These are phyloP conservation scores for Paragorgia papillata DNA, from an alignment of 92 coral and sea anemone species.

Conservation along the genomic window DNA sequence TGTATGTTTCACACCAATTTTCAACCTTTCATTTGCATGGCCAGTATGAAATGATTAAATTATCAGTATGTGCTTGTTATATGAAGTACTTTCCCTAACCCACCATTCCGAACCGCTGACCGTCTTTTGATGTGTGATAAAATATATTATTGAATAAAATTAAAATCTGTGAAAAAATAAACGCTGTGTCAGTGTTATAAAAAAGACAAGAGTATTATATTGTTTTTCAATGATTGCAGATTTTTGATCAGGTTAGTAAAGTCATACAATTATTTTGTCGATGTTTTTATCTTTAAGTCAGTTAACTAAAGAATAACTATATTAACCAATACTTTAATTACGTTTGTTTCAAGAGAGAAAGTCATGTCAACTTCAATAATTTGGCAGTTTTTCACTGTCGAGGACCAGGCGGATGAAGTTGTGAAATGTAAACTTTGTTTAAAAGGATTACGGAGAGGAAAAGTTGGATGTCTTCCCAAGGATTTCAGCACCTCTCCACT, in stretches of 20 bases:
- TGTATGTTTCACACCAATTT: no score
- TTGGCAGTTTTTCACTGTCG: slow-evolving; percentile 36
- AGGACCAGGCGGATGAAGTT: slow-evolving; percentile 13
- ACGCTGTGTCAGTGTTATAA: slow-evolving; percentile 20
- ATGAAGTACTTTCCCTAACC: slow-evolving; percentile 20
- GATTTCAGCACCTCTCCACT: slow-evolving; percentile 34
- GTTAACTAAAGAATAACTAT: background rate
- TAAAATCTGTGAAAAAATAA: background rate
- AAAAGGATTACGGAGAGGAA: slow-evolving; percentile 32
- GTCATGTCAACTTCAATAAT: slow-evolving; percentile 22
- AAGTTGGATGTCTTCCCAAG: slow-evolving; percentile 32
- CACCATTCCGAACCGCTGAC: slow-evolving; percentile 21
- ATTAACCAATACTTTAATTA: slow-evolving; percentile 2
- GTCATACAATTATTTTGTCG: slow-evolving; percentile 10
- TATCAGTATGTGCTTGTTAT: slow-evolving; percentile 22
- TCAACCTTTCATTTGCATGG: no score
- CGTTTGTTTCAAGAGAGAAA: no score
- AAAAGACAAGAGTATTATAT: slow-evolving; percentile 17
- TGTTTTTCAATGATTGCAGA: slow-evolving; percentile 14
- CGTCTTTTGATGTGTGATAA: slow-evolving; percentile 7
- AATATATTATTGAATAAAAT: background rate
- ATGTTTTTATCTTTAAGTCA: slow-evolving; percentile 1
- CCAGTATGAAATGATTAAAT: slow-evolving; percentile 15
- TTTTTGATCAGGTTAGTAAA: slow-evolving; percentile 21
- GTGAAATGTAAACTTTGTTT: slow-evolving; percentile 21